Base-by-base conservation (phyloP, 2,113 vertebrate genomes). In the Burhinus oedicnemus region DNA sequence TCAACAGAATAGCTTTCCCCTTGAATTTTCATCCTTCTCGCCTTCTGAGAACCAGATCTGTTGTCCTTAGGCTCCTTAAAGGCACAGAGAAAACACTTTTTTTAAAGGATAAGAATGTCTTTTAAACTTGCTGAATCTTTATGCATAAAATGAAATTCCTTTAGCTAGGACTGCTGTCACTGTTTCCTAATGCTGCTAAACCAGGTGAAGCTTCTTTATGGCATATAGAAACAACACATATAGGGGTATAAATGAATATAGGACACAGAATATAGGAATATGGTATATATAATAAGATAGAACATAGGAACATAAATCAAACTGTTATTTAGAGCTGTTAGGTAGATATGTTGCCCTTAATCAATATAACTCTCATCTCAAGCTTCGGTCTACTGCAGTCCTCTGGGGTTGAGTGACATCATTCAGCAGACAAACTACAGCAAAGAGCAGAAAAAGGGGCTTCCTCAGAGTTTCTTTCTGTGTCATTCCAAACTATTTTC, bases 21-120 rank as follows among this genome's bases (percentile, higher is more conserved):
- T 93, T 97, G 74, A 69, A 82, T 96, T 94, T 82, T 93, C 27
- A 69, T 87, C 32, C 42, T 69, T 87, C 86, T 89, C 65, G 66
- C 94, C 80, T 94, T 61, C 58, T 61, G 62, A 93, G 74, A 89
- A 76, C 5, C 34, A 81, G 57, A 32, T 79, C 72, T 61, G 23
- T 84, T 94, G 44, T 93, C 61, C 57, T 72, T 82, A 72, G 61
- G 47, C 34, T 79, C 60, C 69, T 54, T 79, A 95, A 68, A 72
- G 52, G n/a, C 58, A 83, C 8, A 45, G 36, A 80, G 34, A 92
- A 90, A 60, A 58, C 9, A 51, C 30, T 60, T 72, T 89, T 40
- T 77, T 66, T 13, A 55, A 92, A 64, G 20, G 14, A 8, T 74
- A 47, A 26, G 22, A 55, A 64, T 82, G 12, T 44, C 25, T 89